Evolutionary conservation across 1,140 invertebrate species (phyloP).

Genomic region (Panulirus ornatus): DNA sequence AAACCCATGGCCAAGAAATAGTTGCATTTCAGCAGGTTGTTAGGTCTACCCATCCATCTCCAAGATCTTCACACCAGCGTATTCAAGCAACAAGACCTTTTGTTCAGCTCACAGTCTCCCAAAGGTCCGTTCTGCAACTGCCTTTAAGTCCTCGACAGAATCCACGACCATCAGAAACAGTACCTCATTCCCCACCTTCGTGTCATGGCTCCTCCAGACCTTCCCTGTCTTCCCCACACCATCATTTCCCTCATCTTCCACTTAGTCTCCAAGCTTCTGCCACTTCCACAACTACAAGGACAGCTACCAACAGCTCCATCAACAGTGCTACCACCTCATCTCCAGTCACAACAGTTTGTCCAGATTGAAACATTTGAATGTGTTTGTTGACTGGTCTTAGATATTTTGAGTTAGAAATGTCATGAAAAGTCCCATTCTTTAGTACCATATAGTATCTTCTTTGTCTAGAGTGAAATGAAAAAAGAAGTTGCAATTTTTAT

Average conservation of each 20-base stretch:
- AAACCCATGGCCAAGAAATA: background rate
- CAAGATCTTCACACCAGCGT: background rate
- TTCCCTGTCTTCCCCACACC: background rate
- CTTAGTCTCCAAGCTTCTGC: constrained; percentile 2
- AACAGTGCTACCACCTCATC: background rate
- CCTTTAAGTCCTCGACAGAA: constrained; percentile 26
- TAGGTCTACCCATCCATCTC: background rate
- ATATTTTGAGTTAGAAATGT: background rate
- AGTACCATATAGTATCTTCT: no score
- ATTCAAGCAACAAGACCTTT: background rate
- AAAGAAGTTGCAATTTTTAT: no score
- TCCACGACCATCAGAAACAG: background rate
- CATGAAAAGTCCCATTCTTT: background rate
- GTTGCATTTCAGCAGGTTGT: background rate
- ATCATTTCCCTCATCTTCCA: constrained; percentile 5
- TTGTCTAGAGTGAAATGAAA: no score
- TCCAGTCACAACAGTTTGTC: background rate
- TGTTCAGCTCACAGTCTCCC: background rate
- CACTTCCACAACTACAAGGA: background rate
- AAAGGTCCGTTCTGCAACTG: constrained; percentile 2
- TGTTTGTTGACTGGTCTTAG: background rate
- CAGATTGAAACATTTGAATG: background rate
- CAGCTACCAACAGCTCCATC: background rate
- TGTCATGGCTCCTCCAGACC: constrained; percentile 4
- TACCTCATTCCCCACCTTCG: background rate